Conservation (phyloP, 1,140 invertebrate species). For the Anadara kagoshimensis region DNA sequence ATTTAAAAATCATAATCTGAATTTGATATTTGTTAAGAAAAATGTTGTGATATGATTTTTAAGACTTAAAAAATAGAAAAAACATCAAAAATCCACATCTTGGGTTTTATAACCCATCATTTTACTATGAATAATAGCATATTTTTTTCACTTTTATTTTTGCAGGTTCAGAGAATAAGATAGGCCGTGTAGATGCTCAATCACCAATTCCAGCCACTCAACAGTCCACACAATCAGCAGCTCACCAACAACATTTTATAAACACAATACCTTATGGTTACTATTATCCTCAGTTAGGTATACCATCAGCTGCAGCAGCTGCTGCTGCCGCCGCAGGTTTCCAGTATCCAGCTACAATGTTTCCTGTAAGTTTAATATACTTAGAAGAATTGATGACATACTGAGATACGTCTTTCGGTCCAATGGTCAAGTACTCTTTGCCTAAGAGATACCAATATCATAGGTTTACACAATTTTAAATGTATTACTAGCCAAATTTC, state of each 20-base stretch:
- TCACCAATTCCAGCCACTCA: slow-evolving; percentile 84
- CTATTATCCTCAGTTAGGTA: slow-evolving; percentile 76
- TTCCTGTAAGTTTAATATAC: slow-evolving; percentile 63
- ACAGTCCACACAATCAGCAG: slow-evolving; percentile 79
- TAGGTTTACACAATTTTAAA: too few relatives aligned
- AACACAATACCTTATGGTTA: slow-evolving; percentile 80
- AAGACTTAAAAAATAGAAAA: too few relatives aligned
- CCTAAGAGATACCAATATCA: too few relatives aligned
- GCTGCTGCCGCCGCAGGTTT: slow-evolving; percentile 77
- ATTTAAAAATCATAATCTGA: too few relatives aligned
- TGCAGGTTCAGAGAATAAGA: slow-evolving; percentile 76
- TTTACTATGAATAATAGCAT: not conserved
- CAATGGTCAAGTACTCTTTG: too few relatives aligned
- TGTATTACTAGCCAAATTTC: too few relatives aligned
- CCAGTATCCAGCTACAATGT: slow-evolving; percentile 79
- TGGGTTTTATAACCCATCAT: not conserved
- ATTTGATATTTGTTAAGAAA: too few relatives aligned
- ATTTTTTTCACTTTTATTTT: not conserved
- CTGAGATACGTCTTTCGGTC: too few relatives aligned
- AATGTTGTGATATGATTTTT: too few relatives aligned
- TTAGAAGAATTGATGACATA: too few relatives aligned
- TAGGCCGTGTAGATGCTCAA: slow-evolving; percentile 87
- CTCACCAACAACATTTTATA: slow-evolving; percentile 67
- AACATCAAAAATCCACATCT: not conserved
- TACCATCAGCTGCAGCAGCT: slow-evolving; percentile 73